Percentiles rank a stretch among this genome's conserved stretches.
These are phyloP conservation scores for Crematogaster levior DNA, from an alignment of 2,888 invertebrate species.

Conservation along the genomic window DNA sequence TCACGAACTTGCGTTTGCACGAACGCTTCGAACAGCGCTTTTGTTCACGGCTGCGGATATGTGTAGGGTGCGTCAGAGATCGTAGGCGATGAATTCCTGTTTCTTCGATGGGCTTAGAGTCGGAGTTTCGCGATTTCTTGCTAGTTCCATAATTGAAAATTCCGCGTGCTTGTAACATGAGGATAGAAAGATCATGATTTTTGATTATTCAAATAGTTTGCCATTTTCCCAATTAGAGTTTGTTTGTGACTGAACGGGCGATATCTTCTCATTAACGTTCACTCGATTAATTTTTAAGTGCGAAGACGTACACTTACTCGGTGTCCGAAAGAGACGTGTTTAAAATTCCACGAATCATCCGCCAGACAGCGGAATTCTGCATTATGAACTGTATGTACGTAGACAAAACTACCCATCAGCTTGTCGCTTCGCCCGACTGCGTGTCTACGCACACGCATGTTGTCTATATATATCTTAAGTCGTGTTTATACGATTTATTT, in stretches of 20 bases:
- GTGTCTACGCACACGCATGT: neutral
- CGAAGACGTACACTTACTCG: constrained; percentile 13
- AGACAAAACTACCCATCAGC: constrained; percentile 67
- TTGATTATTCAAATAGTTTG: neutral
- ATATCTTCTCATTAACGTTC: constrained; percentile 41
- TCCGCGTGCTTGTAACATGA: neutral
- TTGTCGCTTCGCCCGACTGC: constrained; percentile 35
- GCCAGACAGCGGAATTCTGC: constrained; percentile 62
- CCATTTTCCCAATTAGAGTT: neutral
- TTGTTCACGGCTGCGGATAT: neutral
- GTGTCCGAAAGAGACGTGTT: constrained; percentile 52
- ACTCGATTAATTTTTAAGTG: constrained; percentile 43
- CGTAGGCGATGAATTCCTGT: constrained; percentile 11
- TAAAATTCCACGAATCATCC: constrained; percentile 70
- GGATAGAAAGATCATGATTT: neutral
- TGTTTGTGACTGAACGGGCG: neutral
- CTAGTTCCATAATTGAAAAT: neutral
- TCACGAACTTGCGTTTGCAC: neutral
- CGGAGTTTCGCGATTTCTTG: neutral
- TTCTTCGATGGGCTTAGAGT: neutral
- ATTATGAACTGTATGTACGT: constrained; percentile 69
- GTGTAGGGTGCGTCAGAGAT: neutral
- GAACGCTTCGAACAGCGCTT: neutral
- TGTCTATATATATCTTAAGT: neutral
- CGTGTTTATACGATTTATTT: neutral